Conservation (phyloP, 2,888 invertebrate species). For the Rotaria magnacalcarata region DNA sequence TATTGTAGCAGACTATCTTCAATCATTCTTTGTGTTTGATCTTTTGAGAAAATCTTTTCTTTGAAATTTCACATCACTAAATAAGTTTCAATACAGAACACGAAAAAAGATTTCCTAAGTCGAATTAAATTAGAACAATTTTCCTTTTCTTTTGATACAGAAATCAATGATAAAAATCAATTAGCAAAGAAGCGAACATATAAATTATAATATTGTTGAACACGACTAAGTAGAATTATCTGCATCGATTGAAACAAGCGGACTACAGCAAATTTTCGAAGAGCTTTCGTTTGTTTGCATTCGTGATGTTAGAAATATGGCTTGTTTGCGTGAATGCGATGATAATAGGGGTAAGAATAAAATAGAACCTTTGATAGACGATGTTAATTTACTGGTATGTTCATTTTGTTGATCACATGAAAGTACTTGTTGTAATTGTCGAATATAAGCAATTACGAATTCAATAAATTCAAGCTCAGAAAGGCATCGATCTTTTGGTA, state of each 20-base stretch:
- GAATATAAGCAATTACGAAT: conserved; percentile 19
- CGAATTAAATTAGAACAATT: too few species aligned
- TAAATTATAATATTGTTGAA: not conserved
- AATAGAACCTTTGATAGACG: not conserved
- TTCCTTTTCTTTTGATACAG: too few species aligned
- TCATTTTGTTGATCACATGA: not conserved
- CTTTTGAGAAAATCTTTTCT: too few species aligned
- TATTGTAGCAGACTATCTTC: too few species aligned
- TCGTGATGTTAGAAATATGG: not conserved
- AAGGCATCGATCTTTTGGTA: not conserved
- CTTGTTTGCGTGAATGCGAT: not conserved
- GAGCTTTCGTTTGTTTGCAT: not conserved
- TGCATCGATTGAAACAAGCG: not conserved
- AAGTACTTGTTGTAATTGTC: conserved; percentile 2
- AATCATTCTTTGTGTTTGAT: too few species aligned
- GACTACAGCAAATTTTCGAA: not conserved
- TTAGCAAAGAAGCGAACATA: not conserved
- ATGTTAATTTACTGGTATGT: not conserved
- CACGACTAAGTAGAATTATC: not conserved
- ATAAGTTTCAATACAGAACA: too few species aligned
- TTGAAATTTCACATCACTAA: too few species aligned
- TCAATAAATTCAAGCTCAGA: conserved; percentile 20
- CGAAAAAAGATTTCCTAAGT: too few species aligned
- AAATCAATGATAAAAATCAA: not conserved
- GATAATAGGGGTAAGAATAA: not conserved